Percentiles rank a stretch among this genome's conserved stretches.
These are phyloP conservation scores for Hypotaenidia philippensis DNA, from an alignment of 2,797 vertebrate genomes.

Conservation along the genomic window DNA sequence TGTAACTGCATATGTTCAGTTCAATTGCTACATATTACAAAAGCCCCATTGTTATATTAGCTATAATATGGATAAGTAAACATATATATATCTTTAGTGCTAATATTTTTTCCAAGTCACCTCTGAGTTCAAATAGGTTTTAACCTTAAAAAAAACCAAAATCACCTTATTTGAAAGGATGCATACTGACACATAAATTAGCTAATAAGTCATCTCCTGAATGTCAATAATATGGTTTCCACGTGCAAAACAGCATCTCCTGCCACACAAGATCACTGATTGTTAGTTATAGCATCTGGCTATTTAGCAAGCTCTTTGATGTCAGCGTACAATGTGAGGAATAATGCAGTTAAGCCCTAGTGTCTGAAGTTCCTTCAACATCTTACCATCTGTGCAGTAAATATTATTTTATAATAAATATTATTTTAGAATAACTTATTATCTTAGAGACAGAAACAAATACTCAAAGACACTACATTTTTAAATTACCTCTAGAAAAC, in stretches of 20 bases:
- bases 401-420: not conserved
- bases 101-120: not conserved
- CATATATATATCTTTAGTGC: not conserved
- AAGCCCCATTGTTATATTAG: not conserved
- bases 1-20: not conserved
- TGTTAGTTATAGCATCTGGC: not conserved
- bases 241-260: not conserved
- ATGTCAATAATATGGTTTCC: not conserved
- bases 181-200: not conserved
- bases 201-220: not conserved
- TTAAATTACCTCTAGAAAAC: not conserved
- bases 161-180: not conserved
- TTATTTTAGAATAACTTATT: not conserved
- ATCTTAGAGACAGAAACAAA: not conserved
- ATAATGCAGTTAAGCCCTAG: not conserved
- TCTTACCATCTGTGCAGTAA: not conserved
- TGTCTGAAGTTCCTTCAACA: not conserved
- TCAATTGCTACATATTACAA: not conserved
- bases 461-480: not conserved
- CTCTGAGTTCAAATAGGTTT: not conserved
- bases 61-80: accelerated
- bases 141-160: not conserved
- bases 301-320: not conserved
- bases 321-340: not conserved
- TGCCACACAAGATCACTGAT: not conserved